Percentiles rank a stretch among this genome's conserved stretches.
Evolutionary conservation across 2,113 vertebrate species (phyloP).

Genomic region (Callopanchax toddi): DNA sequence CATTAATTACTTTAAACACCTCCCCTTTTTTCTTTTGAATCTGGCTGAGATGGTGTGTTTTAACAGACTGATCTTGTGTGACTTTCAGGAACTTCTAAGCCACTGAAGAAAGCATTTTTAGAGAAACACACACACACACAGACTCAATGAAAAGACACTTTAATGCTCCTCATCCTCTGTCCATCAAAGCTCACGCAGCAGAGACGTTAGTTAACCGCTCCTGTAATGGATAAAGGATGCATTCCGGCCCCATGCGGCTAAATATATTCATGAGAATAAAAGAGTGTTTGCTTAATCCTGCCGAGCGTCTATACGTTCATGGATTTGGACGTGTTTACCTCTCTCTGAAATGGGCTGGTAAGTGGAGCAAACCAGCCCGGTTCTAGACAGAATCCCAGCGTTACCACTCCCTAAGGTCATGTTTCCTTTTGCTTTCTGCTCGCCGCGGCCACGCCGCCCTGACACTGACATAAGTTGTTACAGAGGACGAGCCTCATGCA

Average conservation of each 20-base stretch:
- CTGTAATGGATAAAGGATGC: conserved; percentile 63
- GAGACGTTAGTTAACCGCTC: conserved; percentile 9
- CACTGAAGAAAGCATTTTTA: conserved; percentile 25
- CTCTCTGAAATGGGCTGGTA: conserved; percentile 64
- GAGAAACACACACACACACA: conserved; percentile 10
- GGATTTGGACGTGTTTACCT: conserved; percentile 65
- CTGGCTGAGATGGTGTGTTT: conserved; percentile 83
- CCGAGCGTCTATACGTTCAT: conserved; percentile 43
- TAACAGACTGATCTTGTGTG: conserved; percentile 93
- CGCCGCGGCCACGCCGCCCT: conserved; percentile 27
- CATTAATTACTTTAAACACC: conserved; percentile 97
- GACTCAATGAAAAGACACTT: conserved; percentile 31
- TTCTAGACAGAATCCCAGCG: conserved; percentile 53
- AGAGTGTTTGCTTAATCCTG: conserved; percentile 19
- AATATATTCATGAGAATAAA: conserved; percentile 40
- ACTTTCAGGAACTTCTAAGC: conserved; percentile 92
- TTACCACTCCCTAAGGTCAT: conserved; percentile 70
- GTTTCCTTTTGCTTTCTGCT: conserved; percentile 24
- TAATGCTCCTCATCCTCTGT: conserved; percentile 22
- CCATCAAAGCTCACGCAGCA: conserved; percentile 47
- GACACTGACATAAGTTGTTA: conserved; percentile 51
- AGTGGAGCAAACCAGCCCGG: conserved; percentile 71
- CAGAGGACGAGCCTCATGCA: conserved; percentile 48
- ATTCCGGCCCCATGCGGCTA: conserved; percentile 27
- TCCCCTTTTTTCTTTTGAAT: conserved; percentile 90